Conservation (phyloP, 2,888 invertebrate genomes). For the Clistopyga incitator region DNA sequence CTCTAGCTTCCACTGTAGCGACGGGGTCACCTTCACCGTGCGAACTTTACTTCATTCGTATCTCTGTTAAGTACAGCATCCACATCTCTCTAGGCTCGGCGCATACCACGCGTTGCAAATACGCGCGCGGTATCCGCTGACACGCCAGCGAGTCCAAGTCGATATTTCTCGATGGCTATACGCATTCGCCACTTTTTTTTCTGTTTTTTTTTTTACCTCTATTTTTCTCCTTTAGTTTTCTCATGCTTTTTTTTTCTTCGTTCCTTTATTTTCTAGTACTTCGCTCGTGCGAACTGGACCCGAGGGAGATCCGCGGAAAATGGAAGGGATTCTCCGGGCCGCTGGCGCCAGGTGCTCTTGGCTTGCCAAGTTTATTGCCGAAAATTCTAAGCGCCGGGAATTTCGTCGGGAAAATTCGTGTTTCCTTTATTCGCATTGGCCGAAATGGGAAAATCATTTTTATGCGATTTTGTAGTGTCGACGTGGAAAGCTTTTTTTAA, state of each 20-base stretch:
- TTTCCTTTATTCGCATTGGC: neutral
- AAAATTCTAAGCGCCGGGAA: neutral
- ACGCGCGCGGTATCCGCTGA: constrained; percentile 30
- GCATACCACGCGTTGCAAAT: constrained; percentile 27
- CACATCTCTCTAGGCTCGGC: constrained; percentile 5
- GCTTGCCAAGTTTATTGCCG: neutral
- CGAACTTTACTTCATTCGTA: neutral
- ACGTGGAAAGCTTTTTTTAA: too few relatives aligned
- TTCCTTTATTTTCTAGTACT: neutral
- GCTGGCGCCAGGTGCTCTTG: neutral
- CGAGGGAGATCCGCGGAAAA: neutral
- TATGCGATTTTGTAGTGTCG: too few relatives aligned
- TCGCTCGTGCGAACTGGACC: neutral
- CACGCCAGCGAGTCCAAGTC: neutral
- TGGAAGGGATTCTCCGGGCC: neutral
- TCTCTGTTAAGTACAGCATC: constrained; percentile 4
- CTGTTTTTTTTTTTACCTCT: too few relatives aligned
- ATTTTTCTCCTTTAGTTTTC: neutral
- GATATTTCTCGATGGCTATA: constrained; percentile 12
- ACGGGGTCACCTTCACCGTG: neutral
- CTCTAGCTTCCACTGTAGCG: neutral
- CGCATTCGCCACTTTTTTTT: neutral
- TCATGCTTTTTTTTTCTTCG: neutral
- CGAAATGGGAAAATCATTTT: too few relatives aligned
- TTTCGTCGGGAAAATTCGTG: neutral